These are phyloP conservation scores for Eupithecia centaureata DNA, from an alignment of 2,888 invertebrate genomes.

Conservation along the genomic window DNA sequence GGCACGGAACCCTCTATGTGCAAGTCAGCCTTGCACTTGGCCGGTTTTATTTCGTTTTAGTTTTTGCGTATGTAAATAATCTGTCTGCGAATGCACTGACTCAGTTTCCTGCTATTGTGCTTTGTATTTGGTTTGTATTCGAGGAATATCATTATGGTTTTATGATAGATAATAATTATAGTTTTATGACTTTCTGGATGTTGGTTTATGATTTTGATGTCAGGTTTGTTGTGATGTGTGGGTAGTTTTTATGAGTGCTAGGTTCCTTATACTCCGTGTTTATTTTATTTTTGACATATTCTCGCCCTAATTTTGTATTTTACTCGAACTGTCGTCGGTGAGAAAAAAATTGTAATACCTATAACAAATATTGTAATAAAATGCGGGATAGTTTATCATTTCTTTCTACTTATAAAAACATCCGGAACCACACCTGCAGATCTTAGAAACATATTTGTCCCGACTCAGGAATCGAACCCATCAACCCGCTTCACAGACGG, in stretches of 20 bases:
- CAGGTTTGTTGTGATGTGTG: not conserved
- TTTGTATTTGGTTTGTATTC: slow-evolving; percentile 35
- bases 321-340: no score
- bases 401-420: no score
- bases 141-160: slow-evolving; percentile 21
- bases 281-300: no score
- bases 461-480: no score
- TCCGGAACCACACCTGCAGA: no score
- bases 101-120: slow-evolving; percentile 43
- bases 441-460: no score
- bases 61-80: slow-evolving; percentile 12
- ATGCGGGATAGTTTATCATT: no score
- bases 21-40: not conserved
- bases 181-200: not conserved
- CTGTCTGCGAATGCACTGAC: slow-evolving; percentile 25
- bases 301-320: no score
- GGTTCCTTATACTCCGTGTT: no score
- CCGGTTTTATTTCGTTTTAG: not conserved
- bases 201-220: not conserved
- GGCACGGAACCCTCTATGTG: not conserved
- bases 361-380: no score
- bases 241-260: not conserved
- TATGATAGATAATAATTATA: slow-evolving; percentile 23
- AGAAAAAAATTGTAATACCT: no score
- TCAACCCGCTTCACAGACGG: no score